Percentiles rank a stretch among this genome's conserved stretches.
These are phyloP conservation scores for Galeruca laticollis DNA, from an alignment of 2,888 invertebrate genomes.

Conservation along the genomic window DNA sequence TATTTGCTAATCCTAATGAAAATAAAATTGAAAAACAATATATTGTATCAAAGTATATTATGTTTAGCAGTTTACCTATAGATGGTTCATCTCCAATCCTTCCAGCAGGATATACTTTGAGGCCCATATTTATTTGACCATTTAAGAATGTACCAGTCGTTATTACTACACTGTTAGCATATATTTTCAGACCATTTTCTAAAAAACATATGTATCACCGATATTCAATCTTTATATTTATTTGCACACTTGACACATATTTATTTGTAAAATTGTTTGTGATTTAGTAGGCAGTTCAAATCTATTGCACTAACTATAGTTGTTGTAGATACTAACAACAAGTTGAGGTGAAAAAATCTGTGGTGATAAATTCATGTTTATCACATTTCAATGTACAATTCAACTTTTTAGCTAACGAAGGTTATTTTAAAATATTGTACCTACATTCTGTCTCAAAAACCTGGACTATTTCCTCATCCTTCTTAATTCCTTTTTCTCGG, in stretches of 20 bases:
- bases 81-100: conserved; percentile 84
- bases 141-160: conserved; percentile 92
- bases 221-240: conserved; percentile 4
- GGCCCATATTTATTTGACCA: conserved; percentile 86
- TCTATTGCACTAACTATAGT: too few relatives aligned
- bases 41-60: neutral
- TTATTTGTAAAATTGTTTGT: conserved; percentile 1
- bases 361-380: too few relatives aligned
- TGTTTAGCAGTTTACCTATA: conserved; percentile 64
- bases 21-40: conserved; percentile 15
- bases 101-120: conserved; percentile 81
- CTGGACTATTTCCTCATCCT: too few relatives aligned
- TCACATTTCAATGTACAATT: too few relatives aligned
- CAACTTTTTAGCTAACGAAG: too few relatives aligned
- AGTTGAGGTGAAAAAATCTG: too few relatives aligned
- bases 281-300: too few relatives aligned
- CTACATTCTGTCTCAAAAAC: too few relatives aligned
- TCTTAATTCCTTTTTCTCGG: too few relatives aligned
- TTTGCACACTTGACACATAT: too few relatives aligned
- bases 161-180: conserved; percentile 78
- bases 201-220: conserved; percentile 44
- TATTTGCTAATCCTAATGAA: conserved; percentile 75
- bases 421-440: too few relatives aligned
- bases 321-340: too few relatives aligned
- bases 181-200: conserved; percentile 72